Percentiles rank a stretch among this genome's conserved stretches.
Evolutionary conservation across 1,140 invertebrate species (phyloP).

Genomic region (Belonocnema kinseyi): DNA sequence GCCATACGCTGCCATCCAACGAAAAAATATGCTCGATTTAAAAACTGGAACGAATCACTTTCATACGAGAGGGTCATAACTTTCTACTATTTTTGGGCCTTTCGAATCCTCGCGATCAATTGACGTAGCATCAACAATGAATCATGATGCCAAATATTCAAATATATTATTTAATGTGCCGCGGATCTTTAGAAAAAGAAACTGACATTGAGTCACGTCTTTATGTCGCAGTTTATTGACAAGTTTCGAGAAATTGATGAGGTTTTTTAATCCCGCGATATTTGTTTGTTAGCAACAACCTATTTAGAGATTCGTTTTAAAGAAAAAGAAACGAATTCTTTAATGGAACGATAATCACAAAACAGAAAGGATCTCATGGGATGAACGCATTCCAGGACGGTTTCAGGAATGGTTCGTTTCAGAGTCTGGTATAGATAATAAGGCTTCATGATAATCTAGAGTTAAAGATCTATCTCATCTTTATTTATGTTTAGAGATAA

Average conservation of each 20-base stretch:
- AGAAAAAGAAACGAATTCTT: too few species aligned
- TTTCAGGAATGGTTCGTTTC: slow-evolving; percentile 36
- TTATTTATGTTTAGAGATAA: too few species aligned
- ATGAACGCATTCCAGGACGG: slow-evolving; percentile 23
- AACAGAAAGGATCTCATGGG: slow-evolving; percentile 6
- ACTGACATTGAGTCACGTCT: too few species aligned
- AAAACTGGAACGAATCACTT: neutral
- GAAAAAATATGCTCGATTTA: neutral
- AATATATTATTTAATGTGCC: neutral
- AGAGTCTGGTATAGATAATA: slow-evolving; percentile 58
- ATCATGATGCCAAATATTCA: neutral
- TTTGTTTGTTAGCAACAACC: too few species aligned
- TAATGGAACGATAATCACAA: neutral
- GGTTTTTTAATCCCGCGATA: too few species aligned
- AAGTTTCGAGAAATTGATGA: too few species aligned
- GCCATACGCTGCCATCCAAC: slow-evolving; percentile 32
- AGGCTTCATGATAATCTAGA: slow-evolving; percentile 43
- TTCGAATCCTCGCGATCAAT: neutral
- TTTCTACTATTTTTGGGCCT: neutral
- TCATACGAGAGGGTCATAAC: neutral
- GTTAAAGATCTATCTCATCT: too few species aligned
- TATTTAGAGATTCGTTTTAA: too few species aligned
- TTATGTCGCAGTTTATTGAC: too few species aligned
- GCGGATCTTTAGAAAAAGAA: neutral
- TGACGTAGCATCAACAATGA: neutral